Base-by-base conservation (phyloP, 2,888 invertebrate species). In the Hyalella azteca region DNA sequence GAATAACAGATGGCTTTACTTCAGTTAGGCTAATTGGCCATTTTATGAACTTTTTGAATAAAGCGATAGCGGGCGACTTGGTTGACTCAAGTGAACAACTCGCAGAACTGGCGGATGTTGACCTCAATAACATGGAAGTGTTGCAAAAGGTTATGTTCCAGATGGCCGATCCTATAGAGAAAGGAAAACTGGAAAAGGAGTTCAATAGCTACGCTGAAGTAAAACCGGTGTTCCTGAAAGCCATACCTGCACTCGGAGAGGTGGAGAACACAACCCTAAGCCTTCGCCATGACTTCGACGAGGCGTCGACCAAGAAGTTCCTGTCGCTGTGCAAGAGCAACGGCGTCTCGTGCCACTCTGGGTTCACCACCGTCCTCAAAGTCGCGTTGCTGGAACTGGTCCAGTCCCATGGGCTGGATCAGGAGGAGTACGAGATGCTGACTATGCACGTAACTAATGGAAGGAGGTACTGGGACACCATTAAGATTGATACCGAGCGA, bases 381-480 rank as follows among this genome's bases (percentile, higher is more conserved):
- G 50, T 73, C 9, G 79, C 80, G 15, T 26, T 82, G 26, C 36
- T 60, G 19, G 82, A 82, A 22, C n/a, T 82, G 0, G 11, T 79
- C n/a, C 41, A 26, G 11, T 77, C 41, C 19, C 22, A 9, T 60
- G 78, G 73, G 19, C 22, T 76, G 11, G 45, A n/a, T 3, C 48
- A 77, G 26, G 50, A 78, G 26, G 29, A 54, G 9, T 81, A 78
- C 32, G 40, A 29, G 11, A 49, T 83, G 29, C 45, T 1, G 26
- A 78, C 66, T 13, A 79, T 54, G 26, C 83, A 83, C 73, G 40
- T n/a, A 11, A 78, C 73, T 15, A 73, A 83, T 50, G n/a, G 79
- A 22, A 41, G 83, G 19, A 78, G 80, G 3, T 83, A 81, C 50
- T 79, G 77, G 77, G 26, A 26, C 4, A 54, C 39, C 1, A 26